Base-by-base conservation (phyloP, 2,888 invertebrate genomes). In the Lithophane ornitopus region DNA sequence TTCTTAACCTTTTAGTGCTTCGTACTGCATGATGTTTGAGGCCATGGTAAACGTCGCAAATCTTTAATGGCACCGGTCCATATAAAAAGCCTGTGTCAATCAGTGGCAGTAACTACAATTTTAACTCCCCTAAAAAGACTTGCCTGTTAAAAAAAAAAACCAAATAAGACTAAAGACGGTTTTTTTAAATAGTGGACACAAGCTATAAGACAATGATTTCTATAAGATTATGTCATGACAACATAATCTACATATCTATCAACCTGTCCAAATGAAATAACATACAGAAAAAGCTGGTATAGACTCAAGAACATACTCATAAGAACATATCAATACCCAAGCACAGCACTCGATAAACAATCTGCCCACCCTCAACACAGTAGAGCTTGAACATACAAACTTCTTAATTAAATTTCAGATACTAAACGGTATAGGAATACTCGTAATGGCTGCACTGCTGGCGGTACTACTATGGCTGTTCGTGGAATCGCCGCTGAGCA, bases 331-430 rank as follows among this genome's bases (percentile, higher is more conserved):
- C 19, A 41, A 54, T 28, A 44, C 19, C 16, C 16, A 52, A 79
- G 49, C 46, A 41, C 4, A 12, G 2, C 16, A 54, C 73, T 56
- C 2, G 3, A 49, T 41, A 26, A 81, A 72, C 61, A 70, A 66
- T 62, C 77, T 34, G 22, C 39, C 39, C 34, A 70, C 28, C 22
- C 54, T 3, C 1, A 39, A 59, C 7, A 65, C 26, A 49, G 44
- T 62, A 26, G 56, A 70, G 49, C 81, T 56, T 85, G 56, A 56
- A 65, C 54, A 70, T 65, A 85, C 71, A 78, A 85, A 85, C 63
- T 83, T 78, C 34, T 12, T 83, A 83, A 86, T 84, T 67, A 67
- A 76, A 79, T 84, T 84, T 63, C 87, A 85, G 85, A 70, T 76
- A 61, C 58, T 84, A 61, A 70, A 66, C 73, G 81, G 80, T 46